Evolutionary conservation across 2,797 vertebrate genomes (phyloP), one percentile per base, ranked within the genome.

Genomic region (Alfaro cultratus): DNA sequence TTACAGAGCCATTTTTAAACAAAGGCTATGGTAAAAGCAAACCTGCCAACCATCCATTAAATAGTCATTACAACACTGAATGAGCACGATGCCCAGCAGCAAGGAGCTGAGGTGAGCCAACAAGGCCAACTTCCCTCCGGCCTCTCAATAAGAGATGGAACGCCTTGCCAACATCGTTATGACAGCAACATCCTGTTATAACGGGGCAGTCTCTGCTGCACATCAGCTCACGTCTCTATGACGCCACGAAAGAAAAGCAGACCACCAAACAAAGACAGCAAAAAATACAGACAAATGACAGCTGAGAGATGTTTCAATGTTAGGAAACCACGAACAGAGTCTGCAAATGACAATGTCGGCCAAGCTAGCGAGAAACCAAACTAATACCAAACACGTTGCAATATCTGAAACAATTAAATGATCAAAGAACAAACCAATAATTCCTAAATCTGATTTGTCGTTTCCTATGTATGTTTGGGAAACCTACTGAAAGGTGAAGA

Each of bases 161-260:
- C 74, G 45, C 62, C 21, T 49, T 80, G 82, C 72, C 85, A 85
- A 68, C 77, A 77, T 71, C 85, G 75, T 83, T 60, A 60, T 31
- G 39, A 76, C 49, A 80, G 73, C 71, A 73, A 49, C 73, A 72
- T 79, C 73, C 77, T 75, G 62, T 64, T 45, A 21, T 53, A 73
- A 60, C 51, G 72, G 39, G 67, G 46, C 71, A 76, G 79, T 26
- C 43, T 72, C 73, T 76, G 75, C 67, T 82, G 79, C 73, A 80
- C 68, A 82, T 74, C 82, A 85, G 36, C 39, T 70, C 64, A 60
- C 34, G 11, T 70, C 79, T 80, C 43, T 78, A 67, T 80, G 73
- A 73, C 71, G 31, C 31, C 39, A 73, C 68, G 21, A 64, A 46
- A 46, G 70, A 51, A 55, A 64, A 62, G 70, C 41, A n/a, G 18